These are phyloP conservation scores for Gorsachius magnificus DNA, from an alignment of 2,797 vertebrate genomes.

Conservation along the genomic window DNA sequence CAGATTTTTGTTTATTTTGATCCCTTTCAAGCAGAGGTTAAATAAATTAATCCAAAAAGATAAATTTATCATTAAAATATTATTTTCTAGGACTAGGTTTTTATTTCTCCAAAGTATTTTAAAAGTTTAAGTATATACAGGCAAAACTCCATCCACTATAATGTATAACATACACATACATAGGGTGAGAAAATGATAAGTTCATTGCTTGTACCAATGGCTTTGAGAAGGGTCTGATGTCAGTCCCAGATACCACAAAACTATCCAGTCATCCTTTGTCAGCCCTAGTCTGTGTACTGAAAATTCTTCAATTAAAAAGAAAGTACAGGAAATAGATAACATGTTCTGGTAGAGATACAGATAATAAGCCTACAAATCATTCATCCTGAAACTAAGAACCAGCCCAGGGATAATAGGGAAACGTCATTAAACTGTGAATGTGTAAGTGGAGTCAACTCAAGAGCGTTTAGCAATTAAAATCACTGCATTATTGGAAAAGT, in stretches of 20 bases:
- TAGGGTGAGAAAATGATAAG: background rate
- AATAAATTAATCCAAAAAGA: background rate
- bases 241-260: background rate
- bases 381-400: background rate
- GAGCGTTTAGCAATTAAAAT: background rate
- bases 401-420: background rate
- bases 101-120: background rate
- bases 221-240: background rate
- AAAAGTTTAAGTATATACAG: background rate
- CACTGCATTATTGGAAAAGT: background rate
- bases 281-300: background rate
- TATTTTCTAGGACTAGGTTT: background rate
- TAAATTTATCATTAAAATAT: background rate
- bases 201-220: background rate
- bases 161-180: background rate
- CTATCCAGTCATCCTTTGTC: background rate
- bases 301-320: background rate
- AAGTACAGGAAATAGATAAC: background rate
- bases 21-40: background rate
- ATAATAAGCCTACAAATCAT: background rate
- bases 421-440: background rate
- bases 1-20: background rate
- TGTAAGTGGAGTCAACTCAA: background rate
- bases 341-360: background rate
- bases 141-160: background rate